Percentiles rank a stretch among this genome's conserved stretches.
Evolutionary conservation across 2,888 invertebrate genomes (phyloP).

Genomic region (Petrolisthes cinctipes): DNA sequence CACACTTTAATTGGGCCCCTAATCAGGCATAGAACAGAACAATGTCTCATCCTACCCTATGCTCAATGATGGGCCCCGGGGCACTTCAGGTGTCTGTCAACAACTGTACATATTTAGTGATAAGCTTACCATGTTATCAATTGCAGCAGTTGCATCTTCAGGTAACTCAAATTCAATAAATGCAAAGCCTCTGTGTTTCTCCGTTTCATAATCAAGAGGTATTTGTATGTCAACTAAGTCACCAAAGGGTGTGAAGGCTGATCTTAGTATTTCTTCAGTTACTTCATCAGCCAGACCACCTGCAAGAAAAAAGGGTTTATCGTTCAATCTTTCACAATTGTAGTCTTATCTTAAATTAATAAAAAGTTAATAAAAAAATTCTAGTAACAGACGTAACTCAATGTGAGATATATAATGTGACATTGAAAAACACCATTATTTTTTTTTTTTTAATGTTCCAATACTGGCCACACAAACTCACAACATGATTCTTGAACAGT

Average conservation of each 20-base stretch:
- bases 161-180: slow-evolving; percentile 97
- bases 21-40: no score
- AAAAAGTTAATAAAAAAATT: not conserved
- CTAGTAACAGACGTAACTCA: not conserved
- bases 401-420: no score
- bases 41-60: no score
- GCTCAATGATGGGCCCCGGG: no score
- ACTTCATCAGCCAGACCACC: slow-evolving; percentile 94
- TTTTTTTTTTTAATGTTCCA: not conserved
- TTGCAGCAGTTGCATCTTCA: slow-evolving; percentile 98
- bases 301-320: not conserved
- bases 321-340: not conserved
- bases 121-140: slow-evolving; percentile 94
- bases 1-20: no score
- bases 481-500: no score
- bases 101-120: no score
- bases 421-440: not conserved
- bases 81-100: no score
- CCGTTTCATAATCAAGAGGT: slow-evolving; percentile 96
- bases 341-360: not conserved
- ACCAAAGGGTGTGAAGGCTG: slow-evolving; percentile 98
- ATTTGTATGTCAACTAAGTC: slow-evolving; percentile 95
- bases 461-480: not conserved
- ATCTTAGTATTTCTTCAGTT: slow-evolving; percentile 92
- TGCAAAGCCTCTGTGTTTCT: slow-evolving; percentile 98